phyloP scores from a whole-genome alignment of 2,888 invertebrate species.

The Scaptomyza flava region DNA sequence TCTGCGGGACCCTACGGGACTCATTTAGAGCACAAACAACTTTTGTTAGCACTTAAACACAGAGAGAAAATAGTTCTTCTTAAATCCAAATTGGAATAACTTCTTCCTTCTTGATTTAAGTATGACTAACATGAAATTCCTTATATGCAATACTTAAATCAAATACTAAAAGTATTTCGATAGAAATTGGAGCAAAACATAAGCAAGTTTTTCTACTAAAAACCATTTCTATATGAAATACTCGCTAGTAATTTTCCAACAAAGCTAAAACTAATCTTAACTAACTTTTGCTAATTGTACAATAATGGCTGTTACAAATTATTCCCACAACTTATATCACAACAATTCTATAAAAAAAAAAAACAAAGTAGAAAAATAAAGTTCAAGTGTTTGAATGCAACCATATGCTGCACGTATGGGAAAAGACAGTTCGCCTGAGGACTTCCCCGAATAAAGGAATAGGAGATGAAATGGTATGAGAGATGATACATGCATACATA shows the following conservation, averaged over 20 bases:
- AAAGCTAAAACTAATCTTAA: too few relatives aligned
- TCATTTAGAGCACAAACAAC: neutral
- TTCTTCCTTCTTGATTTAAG: neutral
- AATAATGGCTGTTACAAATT: too few relatives aligned
- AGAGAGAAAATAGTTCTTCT: neutral
- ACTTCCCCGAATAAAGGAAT: neutral
- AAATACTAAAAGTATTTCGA: too few relatives aligned
- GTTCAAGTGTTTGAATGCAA: constrained; percentile 44
- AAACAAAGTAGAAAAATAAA: neutral
- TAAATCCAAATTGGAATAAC: neutral
- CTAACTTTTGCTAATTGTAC: too few relatives aligned
- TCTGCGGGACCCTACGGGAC: neutral
- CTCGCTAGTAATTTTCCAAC: too few relatives aligned
- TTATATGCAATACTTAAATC: too few relatives aligned
- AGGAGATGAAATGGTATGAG: neutral
- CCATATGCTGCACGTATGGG: constrained; percentile 45
- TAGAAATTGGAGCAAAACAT: too few relatives aligned
- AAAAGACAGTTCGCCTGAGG: constrained; percentile 1
- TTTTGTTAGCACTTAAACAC: neutral
- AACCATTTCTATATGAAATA: neutral
- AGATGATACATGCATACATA: neutral
- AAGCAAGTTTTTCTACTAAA: too few relatives aligned
- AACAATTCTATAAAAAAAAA: too few relatives aligned
- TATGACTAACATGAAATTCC: too few relatives aligned
- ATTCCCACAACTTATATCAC: too few relatives aligned